Base-by-base conservation (phyloP, 2,113 vertebrate genomes). In the Hemiscyllium ocellatum region DNA sequence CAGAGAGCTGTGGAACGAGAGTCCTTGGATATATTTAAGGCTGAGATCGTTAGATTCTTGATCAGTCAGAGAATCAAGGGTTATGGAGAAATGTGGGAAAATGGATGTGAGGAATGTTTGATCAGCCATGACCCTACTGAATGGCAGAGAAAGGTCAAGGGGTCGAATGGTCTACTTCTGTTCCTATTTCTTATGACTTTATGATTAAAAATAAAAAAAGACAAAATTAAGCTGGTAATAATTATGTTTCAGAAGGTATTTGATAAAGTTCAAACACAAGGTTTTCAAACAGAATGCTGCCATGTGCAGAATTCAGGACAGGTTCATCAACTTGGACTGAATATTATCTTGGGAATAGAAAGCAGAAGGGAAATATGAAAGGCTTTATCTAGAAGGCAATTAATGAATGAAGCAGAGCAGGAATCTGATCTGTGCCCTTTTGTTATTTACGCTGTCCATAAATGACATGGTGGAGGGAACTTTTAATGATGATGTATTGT, bases 401-500 rank as follows among this genome's bases (percentile, higher is more conserved):
- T 66, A 93, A 66, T 68, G 89, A 93, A 10, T n/a, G 89, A 91
- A 65, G 13, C 56, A 19, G 1, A 17, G 15, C 61, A 91, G 13
- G 15, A 15, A 91, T 33, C 29, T 90, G 52, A 17, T 33, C 52
- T 29, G 29, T 6, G 87, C 29, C 13, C 52, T 2, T 61, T 89
- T 29, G 22, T 3, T 91, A 61, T 33, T n/a, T 61, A 65, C 87
- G 65, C 56, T 91, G 4, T 37, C 89, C 33, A 37, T 93, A 66
- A 93, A 66, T 93, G 33, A 91, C 66, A 22, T 2, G 56, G 29
- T 37, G 61, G 56, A 91, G 56, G 56, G 15, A 66, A 66, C 33
- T n/a, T 37, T 22, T 93, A 93, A 93, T 66, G 89, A 93, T 66
- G 89, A 93, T 93, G 37, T 93, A 93, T 93, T n/a, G 37, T 19